Base-by-base conservation (phyloP, 2,888 invertebrate species). In the Spisula solida region DNA sequence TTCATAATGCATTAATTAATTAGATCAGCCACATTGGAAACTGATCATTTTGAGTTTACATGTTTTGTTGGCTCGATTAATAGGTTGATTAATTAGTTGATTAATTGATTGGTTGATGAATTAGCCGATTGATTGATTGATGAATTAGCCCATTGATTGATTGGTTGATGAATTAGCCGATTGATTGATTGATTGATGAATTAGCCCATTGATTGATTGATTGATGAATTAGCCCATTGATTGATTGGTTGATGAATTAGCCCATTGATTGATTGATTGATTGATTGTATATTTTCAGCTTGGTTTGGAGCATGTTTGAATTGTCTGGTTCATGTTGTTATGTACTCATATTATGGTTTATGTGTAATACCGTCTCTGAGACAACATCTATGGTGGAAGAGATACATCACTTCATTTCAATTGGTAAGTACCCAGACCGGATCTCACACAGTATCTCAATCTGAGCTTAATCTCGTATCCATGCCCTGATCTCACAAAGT, bases 361-460 rank as follows among this genome's bases (percentile, higher is more conserved):
- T 98, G 99, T 0, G 98, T 98, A 0, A 97, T 99, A 92, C 98
- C 99, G 0, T 95, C 97, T 0, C 97, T 99, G 81, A 97, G 97
- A 95, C 98, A 98, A 95, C 98, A 98, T 96, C 97, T 99, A 12
- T 99, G 99, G 99, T 99, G 99, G 99, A 99, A 99, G 97, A 98
- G 98, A 96, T 99, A 99, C 97, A 97, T 99, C 93, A 99, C 99
- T 0, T 98, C 98, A 92, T 97, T 99, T 93, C 99, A 99, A 97
- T 97, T 99, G 97, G 98, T 98, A 97, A 97, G 97, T 97, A 80
- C 81, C 41, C 4, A 41, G 8, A 41, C 41, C 41, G 8, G 8
- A 41, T 2, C 41, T 41, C 41, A 41, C 4, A 8, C 2, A 41
- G 41, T 41, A 41, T 8, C 41, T 41, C 41, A 41, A 41, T 41